Percentiles rank a stretch among this genome's conserved stretches.
These are phyloP conservation scores for Sarcophaga bullata DNA, from an alignment of 1,140 invertebrate genomes.

Conservation along the genomic window DNA sequence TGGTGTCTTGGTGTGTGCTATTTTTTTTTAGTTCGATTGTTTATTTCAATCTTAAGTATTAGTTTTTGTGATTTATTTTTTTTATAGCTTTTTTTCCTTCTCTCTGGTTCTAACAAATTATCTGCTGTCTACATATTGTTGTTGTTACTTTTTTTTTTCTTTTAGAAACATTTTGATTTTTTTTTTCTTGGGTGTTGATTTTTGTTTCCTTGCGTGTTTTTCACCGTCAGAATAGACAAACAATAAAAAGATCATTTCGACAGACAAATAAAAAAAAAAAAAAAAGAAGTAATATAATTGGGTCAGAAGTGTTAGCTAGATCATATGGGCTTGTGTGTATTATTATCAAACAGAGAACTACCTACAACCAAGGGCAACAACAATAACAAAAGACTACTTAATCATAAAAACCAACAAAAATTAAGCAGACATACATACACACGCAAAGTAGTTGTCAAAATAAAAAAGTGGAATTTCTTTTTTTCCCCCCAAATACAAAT, in stretches of 20 bases:
- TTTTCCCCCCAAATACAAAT: not conserved
- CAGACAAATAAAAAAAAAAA: not conserved
- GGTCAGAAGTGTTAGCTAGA: constrained; percentile 13
- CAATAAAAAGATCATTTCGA: not conserved
- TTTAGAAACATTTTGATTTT: not conserved
- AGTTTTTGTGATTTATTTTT: not conserved
- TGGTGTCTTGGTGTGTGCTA: too few species aligned
- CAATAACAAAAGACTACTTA: too few species aligned
- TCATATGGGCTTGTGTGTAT: constrained; percentile 4
- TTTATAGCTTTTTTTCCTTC: not conserved
- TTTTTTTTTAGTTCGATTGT: not conserved
- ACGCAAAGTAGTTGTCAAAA: too few species aligned
- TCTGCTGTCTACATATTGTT: not conserved
- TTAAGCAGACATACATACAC: too few species aligned
- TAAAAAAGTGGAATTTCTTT: not conserved
- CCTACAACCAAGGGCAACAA: not conserved
- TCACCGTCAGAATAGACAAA: not conserved
- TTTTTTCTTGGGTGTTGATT: not conserved
- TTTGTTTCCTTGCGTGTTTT: not conserved
- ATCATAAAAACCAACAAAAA: too few species aligned
- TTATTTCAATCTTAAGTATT: constrained; percentile 6
- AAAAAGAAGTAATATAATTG: not conserved
- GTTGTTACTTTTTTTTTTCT: not conserved
- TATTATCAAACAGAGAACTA: not conserved
- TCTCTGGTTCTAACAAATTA: not conserved